Evolutionary conservation across 2,888 invertebrate species (phyloP).

Genomic region (Andrena chrysosceles): DNA sequence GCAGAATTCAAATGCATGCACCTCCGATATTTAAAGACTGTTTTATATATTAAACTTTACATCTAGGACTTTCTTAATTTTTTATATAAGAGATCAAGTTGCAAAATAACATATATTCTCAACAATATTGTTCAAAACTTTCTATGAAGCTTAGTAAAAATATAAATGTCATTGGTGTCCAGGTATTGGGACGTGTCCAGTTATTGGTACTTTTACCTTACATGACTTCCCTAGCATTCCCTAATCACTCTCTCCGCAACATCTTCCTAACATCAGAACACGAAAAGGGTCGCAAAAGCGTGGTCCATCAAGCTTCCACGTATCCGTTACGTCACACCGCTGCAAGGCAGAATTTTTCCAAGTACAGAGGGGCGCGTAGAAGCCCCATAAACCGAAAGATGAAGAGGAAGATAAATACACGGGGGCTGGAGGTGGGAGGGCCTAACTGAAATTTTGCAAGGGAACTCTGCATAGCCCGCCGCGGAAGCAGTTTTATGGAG

Average conservation of each 20-base stretch:
- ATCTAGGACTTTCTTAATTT: too few relatives aligned
- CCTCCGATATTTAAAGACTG: too few relatives aligned
- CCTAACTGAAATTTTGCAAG: constrained; percentile 66
- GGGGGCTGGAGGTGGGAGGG: constrained; percentile 44
- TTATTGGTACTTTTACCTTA: too few relatives aligned
- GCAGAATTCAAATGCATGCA: too few relatives aligned
- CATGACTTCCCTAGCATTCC: neutral
- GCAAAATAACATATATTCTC: too few relatives aligned
- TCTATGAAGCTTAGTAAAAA: too few relatives aligned
- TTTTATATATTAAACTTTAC: too few relatives aligned
- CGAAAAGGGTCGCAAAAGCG: neutral
- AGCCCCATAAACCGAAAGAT: constrained; percentile 49
- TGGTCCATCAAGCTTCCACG: neutral
- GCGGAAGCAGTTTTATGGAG: constrained; percentile 80
- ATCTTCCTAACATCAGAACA: constrained; percentile 17
- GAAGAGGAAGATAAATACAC: constrained; percentile 63
- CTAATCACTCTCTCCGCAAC: constrained; percentile 7
- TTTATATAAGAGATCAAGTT: too few relatives aligned
- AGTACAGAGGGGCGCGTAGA: constrained; percentile 9
- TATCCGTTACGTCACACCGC: constrained; percentile 25
- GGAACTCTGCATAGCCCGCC: constrained; percentile 45
- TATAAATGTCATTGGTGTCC: too few relatives aligned
- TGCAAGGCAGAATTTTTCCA: constrained; percentile 33
- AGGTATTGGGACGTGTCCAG: too few relatives aligned
- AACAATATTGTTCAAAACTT: too few relatives aligned